Evolutionary conservation across 2,888 invertebrate genomes (phyloP), one percentile per base, ranked within the genome.

Genomic region (Chloroclystis v-ata): DNA sequence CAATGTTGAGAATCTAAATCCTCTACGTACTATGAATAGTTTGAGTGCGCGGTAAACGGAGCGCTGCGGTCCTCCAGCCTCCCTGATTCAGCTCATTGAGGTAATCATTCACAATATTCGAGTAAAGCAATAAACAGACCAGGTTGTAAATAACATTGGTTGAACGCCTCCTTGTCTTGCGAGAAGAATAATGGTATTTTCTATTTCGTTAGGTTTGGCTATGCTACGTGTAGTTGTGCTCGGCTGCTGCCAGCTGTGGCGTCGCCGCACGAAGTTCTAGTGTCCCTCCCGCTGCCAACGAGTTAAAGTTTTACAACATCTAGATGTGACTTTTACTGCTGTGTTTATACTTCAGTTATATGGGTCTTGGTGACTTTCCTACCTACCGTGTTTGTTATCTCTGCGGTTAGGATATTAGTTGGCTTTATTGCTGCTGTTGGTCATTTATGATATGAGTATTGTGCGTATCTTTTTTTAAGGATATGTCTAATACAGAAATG

Each of bases 141-240:
- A 66, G 75, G 81, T 72, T 79, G 78, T 84, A 84, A 83, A 84
- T 84, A 82, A 83, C 78, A 70, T 71, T 75, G 81, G 75, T 78
- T 71, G 81, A 83, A 84, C 82, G 83, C 82, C 82, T 85, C 68
- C 82, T 80, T 82, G 83, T 84, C 84, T 78, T 73, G 71, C 62
- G 68, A 71, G 72, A 82, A 84, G 82, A 85, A 81, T 84, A 85
- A 85, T 85, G 82, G 79, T 77, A 79, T 85, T 84, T 84, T 85
- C 82, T 85, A 84, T 85, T 85, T 84, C 78, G 84, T 85, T 85
- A 84, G 78, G 72, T 77, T 32, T 33, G 32, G 32, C 32, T 45
- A 46, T 66, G 66, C 64, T 68, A 73, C 75, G 69, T 78, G 75
- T 80, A 79, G 78, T 76, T 76, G 71, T 73, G 78, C 81, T 68